Base-by-base conservation (phyloP, 2,888 invertebrate genomes). In the Automeris io region DNA sequence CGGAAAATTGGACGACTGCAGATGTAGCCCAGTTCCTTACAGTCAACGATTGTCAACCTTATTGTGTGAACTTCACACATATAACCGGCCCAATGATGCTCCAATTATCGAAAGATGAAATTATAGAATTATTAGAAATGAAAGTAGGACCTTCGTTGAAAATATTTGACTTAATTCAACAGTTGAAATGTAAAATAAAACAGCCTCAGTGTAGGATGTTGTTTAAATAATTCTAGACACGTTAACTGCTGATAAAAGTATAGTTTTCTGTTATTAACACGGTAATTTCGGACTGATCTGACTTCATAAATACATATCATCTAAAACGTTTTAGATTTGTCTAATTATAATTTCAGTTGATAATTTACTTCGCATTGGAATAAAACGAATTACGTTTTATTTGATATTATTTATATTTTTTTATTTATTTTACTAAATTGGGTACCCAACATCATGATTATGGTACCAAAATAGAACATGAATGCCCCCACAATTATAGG, bases 71-170 rank as follows among this genome's bases (percentile, higher is more conserved):
- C 38, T 92, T 92, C 57, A 87, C 81, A 54, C 85, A 91, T 71
- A 91, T 97, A 47, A 93, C 94, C 54, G 97, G 98, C 1, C 90
- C 92, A 43, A 90, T 90, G 65, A 87, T 98, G 64, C 83, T 97
- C 43, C 90, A 91, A 48, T 83, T 98, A 42, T 92, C 92, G 35
- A 96, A 97, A 83, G 96, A 97, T 70, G 93, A 97, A 80, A 94
- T 98, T 47, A 92, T 97, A 56, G 93, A 93, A 59, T 86, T 96
- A 46, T 91, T 96, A 16, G 94, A 95, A 53, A 96, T 95, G 90
- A 97, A 97, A 88, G 96, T 98, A 42, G 97, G 97, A 1, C 97
- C 97, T 5, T 96, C 97, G 11, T 77, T 98, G 43, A 97, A 97
- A 88, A 96, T 98, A 59, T 94, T 91, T 67, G 96, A 97, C 85